Percentiles rank a stretch among this genome's conserved stretches.
Evolutionary conservation across 2,113 vertebrate species (phyloP).

Genomic region (Felis catus): DNA sequence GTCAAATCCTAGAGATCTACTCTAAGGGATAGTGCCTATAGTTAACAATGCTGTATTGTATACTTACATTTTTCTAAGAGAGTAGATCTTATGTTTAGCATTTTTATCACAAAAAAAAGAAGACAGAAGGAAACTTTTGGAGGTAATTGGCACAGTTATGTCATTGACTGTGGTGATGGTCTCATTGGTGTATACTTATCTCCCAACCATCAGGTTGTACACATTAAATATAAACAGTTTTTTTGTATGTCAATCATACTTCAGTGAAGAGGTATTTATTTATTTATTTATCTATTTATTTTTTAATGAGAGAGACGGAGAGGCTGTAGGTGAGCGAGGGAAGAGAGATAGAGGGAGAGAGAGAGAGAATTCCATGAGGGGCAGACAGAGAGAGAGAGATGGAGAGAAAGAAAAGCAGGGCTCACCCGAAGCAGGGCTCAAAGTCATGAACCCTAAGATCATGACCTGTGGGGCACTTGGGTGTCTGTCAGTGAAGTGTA

Average conservation of each 20-base stretch:
- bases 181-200: neutral
- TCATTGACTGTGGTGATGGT: neutral
- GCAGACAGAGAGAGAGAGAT: too few relatives aligned
- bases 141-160: neutral
- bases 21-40: neutral
- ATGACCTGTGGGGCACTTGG: too few relatives aligned
- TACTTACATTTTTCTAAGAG: neutral
- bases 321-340: too few relatives aligned
- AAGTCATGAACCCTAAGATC: too few relatives aligned
- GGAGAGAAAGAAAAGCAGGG: too few relatives aligned
- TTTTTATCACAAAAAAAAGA: neutral
- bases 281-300: too few relatives aligned
- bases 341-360: too few relatives aligned
- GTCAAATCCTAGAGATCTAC: neutral
- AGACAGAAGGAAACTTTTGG: neutral
- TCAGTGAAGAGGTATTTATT: neutral
- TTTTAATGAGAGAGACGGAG: too few relatives aligned
- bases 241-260: neutral
- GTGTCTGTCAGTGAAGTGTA: too few relatives aligned
- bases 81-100: neutral
- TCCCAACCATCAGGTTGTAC: neutral
- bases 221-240: neutral
- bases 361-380: too few relatives aligned
- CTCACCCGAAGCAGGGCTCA: too few relatives aligned
- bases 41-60: neutral